These are phyloP conservation scores for Equus quagga DNA, from an alignment of 2,113 vertebrate species.

Conservation along the genomic window DNA sequence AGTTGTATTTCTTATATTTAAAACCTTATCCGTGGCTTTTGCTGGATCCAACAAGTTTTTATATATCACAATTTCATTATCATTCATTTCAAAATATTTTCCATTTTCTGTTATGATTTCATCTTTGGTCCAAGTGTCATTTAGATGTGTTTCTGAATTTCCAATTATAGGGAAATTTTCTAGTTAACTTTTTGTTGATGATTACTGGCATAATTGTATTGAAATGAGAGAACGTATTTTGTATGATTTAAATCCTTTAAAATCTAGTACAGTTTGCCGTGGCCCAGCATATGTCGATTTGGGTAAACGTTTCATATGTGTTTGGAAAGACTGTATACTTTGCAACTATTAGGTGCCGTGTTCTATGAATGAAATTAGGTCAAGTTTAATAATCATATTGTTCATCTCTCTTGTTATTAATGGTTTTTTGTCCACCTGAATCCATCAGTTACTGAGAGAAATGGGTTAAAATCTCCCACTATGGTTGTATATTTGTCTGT, in stretches of 20 bases:
- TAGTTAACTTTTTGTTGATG: slow-evolving; percentile 9
- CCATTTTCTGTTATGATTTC: background rate
- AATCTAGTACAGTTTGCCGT: background rate
- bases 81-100: slow-evolving; percentile 35
- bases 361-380: background rate
- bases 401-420: background rate
- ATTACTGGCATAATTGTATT: background rate
- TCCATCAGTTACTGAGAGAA: background rate
- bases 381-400: background rate
- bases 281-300: background rate
- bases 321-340: background rate
- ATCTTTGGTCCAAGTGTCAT: background rate
- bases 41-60: background rate
- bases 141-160: slow-evolving; percentile 12
- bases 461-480: background rate
- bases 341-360: background rate
- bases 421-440: background rate
- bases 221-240: background rate
- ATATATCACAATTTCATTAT: background rate
- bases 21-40: background rate
- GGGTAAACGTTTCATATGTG: background rate
- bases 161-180: background rate
- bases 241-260: background rate
- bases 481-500: background rate
- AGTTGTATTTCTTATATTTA: background rate